phyloP scores from a whole-genome alignment of 1,140 invertebrate species.

The Microplitis demolitor region DNA sequence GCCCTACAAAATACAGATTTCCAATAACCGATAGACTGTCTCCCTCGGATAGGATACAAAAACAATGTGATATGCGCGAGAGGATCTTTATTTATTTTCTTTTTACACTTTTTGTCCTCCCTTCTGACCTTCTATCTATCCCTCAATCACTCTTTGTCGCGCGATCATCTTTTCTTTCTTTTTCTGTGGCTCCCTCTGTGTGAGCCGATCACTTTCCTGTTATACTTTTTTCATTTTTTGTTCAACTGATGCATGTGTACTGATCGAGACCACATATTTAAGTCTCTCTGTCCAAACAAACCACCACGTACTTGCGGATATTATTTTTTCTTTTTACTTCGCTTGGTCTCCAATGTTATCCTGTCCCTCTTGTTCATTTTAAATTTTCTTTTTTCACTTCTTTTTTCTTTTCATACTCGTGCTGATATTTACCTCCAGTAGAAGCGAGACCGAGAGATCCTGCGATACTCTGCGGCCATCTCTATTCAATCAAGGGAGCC shows the following conservation, averaged over 20 bases:
- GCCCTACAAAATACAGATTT: slow-evolving; percentile 58
- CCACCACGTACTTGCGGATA: slow-evolving; percentile 6
- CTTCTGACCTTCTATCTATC: slow-evolving; percentile 17
- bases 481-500: slow-evolving; percentile 15
- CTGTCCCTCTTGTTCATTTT: not conserved
- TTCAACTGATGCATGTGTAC: slow-evolving; percentile 40
- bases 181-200: slow-evolving; percentile 21
- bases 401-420: not conserved
- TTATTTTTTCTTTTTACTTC: not conserved
- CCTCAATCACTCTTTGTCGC: slow-evolving; percentile 29
- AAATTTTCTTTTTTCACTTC: not conserved
- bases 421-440: slow-evolving; percentile 28
- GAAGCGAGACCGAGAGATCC: not conserved
- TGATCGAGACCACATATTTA: slow-evolving; percentile 46
- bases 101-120: slow-evolving; percentile 25
- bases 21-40: slow-evolving; percentile 54
- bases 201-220: slow-evolving; percentile 16
- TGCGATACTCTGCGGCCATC: slow-evolving; percentile 16
- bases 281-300: slow-evolving; percentile 34
- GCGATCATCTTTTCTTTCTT: slow-evolving; percentile 13
- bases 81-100: slow-evolving; percentile 20
- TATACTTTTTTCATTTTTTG: slow-evolving; percentile 10
- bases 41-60: slow-evolving; percentile 37
- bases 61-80: slow-evolving; percentile 41
- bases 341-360: not conserved